Evolutionary conservation across 2,888 invertebrate species (phyloP), one percentile per base, ranked within the genome.

Genomic region (Drosophila tanythrix): DNA sequence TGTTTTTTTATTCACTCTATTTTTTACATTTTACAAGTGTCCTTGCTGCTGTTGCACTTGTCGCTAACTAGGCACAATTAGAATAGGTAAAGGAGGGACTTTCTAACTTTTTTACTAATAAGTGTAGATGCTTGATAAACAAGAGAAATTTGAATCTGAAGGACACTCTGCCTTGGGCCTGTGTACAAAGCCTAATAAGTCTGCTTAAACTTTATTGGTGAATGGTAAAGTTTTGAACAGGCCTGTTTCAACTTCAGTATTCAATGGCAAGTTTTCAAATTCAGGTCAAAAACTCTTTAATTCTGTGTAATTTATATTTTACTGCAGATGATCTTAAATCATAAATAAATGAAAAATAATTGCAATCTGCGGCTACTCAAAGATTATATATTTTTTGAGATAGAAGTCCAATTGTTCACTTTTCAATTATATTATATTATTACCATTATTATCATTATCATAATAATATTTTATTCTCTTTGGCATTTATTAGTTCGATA

Each of bases 31-130:
- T 61, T 51, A 29, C 62, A 48, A 55, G 64, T 48, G 55, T 55
- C 38, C 35, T 40, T 64, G 29, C 31, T 63, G 52, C 27, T 36
- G 25, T n/a, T 46, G 25, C 46, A 48, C 38, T 36, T 53, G 53
- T 29, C 57, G 57, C 25, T 57, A 61, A 40, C 70, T 70, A 52
- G 51, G 73, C 60, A 69, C 82, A 83, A 82, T 86, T 83, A 86
- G 74, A 88, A 80, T 58, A 72, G 76, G 63, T 71, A 65, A 61
- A 31, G n/a, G 8, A 8, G 1, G 13, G 25, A 6, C 13, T 46
- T 29, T 27, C 11, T 6, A 50, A 27, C 27, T 51, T n/a, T 51
- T n/a, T 13, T 15, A 46, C 46, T 46, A 25, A 46, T 46, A 46
- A 46, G 25, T 25, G 46, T 2, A 15, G 46, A 29, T 38, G 38